These are phyloP conservation scores for Drosophila santomea DNA, from an alignment of 1,140 invertebrate genomes.

Conservation along the genomic window DNA sequence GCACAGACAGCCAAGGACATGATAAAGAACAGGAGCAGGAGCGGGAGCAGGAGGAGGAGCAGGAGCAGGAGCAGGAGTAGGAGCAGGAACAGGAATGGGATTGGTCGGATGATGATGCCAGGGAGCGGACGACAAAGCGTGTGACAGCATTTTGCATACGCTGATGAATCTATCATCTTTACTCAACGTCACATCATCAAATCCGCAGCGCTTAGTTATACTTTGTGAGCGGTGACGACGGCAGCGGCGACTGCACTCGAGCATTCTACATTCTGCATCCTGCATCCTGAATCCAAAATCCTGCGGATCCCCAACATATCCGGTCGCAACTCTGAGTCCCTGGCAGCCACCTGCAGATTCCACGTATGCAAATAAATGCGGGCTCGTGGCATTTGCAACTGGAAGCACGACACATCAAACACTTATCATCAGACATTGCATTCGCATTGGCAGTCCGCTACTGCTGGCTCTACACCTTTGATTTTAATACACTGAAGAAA, in stretches of 20 bases:
- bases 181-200: slow-evolving; percentile 82
- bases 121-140: slow-evolving; percentile 70
- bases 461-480: slow-evolving; percentile 28
- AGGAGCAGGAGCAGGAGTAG: neutral
- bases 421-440: slow-evolving; percentile 53
- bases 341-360: slow-evolving; percentile 24
- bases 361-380: slow-evolving; percentile 47
- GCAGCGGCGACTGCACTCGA: slow-evolving; percentile 28
- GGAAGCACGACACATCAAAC: slow-evolving; percentile 58
- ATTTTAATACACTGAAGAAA: slow-evolving; percentile 9
- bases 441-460: slow-evolving; percentile 32
- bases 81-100: slow-evolving; percentile 10
- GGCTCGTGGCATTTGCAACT: slow-evolving; percentile 20
- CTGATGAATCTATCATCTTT: slow-evolving; percentile 83
- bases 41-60: neutral
- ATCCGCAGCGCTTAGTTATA: slow-evolving; percentile 73
- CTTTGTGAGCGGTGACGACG: slow-evolving; percentile 45
- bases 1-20: slow-evolving; percentile 60
- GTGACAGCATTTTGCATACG: slow-evolving; percentile 83
- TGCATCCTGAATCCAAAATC: slow-evolving; percentile 4
- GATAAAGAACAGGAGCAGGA: slow-evolving; percentile 9
- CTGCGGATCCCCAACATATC: slow-evolving; percentile 17
- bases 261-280: slow-evolving; percentile 15
- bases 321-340: neutral
- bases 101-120: slow-evolving; percentile 40